These are phyloP conservation scores for Epizoanthus scotinus DNA, from an alignment of 92 coral and sea anemone species.

Conservation along the genomic window DNA sequence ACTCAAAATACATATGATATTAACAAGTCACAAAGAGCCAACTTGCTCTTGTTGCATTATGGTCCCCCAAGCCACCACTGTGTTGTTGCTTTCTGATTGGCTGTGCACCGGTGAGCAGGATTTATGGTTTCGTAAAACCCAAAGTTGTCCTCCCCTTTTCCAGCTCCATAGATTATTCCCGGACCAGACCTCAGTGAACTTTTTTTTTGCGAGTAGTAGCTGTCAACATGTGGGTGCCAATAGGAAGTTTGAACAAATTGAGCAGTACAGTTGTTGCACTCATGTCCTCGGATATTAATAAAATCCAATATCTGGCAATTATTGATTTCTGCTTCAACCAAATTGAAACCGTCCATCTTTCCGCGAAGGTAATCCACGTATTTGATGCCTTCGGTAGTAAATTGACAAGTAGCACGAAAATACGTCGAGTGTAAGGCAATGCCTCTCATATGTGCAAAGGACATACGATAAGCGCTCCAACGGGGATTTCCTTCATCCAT, in stretches of 20 bases:
- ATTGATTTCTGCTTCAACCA: background rate
- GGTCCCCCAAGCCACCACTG: slow-evolving; percentile 52
- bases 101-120: slow-evolving; percentile 27
- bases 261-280: slow-evolving; percentile 40
- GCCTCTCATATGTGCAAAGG: slow-evolving; percentile 1
- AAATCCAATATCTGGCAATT: slow-evolving; percentile 28
- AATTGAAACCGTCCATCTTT: background rate
- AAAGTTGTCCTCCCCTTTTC: slow-evolving; percentile 23
- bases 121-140: slow-evolving; percentile 24
- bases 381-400: background rate
- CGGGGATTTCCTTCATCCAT: background rate
- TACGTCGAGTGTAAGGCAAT: background rate
- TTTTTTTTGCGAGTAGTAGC: background rate
- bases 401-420: slow-evolving; percentile 26
- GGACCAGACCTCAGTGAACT: slow-evolving; percentile 30
- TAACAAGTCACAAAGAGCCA: background rate
- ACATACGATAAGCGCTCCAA: background rate
- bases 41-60: background rate
- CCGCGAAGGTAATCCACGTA: slow-evolving; percentile 20
- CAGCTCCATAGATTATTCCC: background rate
- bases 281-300: slow-evolving; percentile 50
- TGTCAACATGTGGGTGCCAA: slow-evolving; percentile 21
- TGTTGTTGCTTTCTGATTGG: slow-evolving; percentile 7
- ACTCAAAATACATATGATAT: background rate
- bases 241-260: slow-evolving; percentile 2